Percentiles rank a stretch among this genome's conserved stretches.
Evolutionary conservation across 2,888 invertebrate genomes (phyloP).

Genomic region (Altica lythri): DNA sequence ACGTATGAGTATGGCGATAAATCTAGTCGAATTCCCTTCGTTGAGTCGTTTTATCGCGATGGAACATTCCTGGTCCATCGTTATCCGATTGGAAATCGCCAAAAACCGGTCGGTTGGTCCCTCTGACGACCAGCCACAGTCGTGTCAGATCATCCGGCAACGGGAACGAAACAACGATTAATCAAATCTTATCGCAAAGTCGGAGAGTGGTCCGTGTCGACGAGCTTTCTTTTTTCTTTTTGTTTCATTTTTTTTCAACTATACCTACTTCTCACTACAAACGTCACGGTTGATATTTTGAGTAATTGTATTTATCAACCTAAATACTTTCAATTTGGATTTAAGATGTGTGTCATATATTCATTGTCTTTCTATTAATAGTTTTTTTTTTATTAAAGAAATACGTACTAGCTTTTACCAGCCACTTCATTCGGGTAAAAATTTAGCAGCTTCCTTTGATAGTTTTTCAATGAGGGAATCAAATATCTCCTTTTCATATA

Average conservation of each 20-base stretch:
- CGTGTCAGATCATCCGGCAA: conserved; percentile 52
- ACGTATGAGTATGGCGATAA: conserved; percentile 42
- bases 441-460: no score
- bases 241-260: no score
- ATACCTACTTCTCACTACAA: conserved; percentile 26
- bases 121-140: no score
- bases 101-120: conserved; percentile 49
- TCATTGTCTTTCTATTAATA: no score
- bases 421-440: no score
- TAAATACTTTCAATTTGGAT: no score
- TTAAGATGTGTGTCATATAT: no score
- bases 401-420: no score
- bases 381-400: no score
- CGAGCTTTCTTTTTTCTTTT: conserved; percentile 20
- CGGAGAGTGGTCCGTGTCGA: conserved; percentile 22
- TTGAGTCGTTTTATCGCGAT: conserved; percentile 49
- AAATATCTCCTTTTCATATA: no score
- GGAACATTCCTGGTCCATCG: conserved; percentile 50
- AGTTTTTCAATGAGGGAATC: no score
- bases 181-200: conserved; percentile 53
- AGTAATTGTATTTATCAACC: conserved; percentile 20
- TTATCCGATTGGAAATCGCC: conserved; percentile 52
- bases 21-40: conserved; percentile 42
- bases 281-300: conserved; percentile 17
- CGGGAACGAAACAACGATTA: conserved; percentile 53